Conservation (phyloP, 2,113 vertebrate species). For the Protobothrops mucrosquamatus region DNA sequence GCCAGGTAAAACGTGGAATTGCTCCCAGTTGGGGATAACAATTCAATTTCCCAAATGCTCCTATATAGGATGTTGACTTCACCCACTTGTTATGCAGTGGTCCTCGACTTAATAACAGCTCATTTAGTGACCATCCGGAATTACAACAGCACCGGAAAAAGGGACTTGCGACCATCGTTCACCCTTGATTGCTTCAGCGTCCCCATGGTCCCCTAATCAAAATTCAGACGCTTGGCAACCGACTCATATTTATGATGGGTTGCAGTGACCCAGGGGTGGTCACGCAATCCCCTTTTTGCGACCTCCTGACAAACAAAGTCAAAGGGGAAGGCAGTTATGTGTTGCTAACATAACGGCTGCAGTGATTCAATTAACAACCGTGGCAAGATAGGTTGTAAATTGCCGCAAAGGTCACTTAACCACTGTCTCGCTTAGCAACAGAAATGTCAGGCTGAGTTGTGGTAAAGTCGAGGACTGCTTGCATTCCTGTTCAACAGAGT, state of each 20-base stretch:
- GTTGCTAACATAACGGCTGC: no score
- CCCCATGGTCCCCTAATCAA: neutral
- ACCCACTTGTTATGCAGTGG: neutral
- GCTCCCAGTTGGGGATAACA: neutral
- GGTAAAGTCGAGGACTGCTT: no score
- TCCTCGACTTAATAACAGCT: neutral
- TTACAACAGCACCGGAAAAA: neutral
- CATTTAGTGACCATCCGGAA: neutral
- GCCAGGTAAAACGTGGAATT: neutral
- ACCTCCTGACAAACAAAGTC: no score
- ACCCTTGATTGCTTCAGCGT: neutral
- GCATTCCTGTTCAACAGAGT: neutral
- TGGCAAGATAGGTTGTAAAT: no score
- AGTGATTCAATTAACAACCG: no score
- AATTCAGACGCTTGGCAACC: neutral
- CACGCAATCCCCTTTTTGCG: fast-evolving
- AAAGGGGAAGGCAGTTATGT: no score
- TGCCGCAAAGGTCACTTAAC: no score
- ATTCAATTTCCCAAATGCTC: neutral
- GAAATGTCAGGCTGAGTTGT: no score
- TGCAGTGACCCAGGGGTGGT: fast-evolving
- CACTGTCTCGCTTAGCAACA: no score
- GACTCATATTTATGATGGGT: neutral
- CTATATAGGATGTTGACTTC: neutral
- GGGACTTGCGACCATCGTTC: neutral